A percentile compares a stretch with the other conserved stretches of the same genome.
phyloP scores from a whole-genome alignment of 2,797 vertebrate species.

The Echeneis naucrates region DNA sequence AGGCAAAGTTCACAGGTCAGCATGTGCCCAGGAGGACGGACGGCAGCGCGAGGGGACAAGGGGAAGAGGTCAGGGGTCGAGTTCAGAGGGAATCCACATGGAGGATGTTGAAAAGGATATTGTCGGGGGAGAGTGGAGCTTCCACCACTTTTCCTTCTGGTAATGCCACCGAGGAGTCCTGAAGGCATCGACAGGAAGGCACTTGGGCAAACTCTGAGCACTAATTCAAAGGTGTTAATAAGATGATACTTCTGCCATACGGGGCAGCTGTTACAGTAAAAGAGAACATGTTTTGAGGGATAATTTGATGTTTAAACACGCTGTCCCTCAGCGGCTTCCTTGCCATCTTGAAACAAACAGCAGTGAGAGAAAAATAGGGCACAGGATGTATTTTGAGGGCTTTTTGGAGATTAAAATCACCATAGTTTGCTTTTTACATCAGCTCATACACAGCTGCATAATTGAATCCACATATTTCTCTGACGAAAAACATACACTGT shows the following conservation, averaged over 20 bases:
- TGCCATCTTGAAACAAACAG: conserved; percentile 22
- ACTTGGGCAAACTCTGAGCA: conserved; percentile 4
- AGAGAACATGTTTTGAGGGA: conserved; percentile 23
- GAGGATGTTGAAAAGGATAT: conserved; percentile 74
- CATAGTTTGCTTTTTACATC: neutral
- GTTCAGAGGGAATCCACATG: conserved; percentile 78
- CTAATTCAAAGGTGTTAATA: conserved; percentile 53
- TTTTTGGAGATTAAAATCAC: conserved; percentile 23
- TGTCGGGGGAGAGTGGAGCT: conserved; percentile 59
- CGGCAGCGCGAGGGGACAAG: conserved; percentile 73
- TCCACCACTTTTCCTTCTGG: conserved; percentile 41
- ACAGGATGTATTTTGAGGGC: neutral
- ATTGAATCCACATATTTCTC: conserved; percentile 19
- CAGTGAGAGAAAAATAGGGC: conserved; percentile 28
- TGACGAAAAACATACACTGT: conserved; percentile 20
- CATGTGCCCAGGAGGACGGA: conserved; percentile 72
- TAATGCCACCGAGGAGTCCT: conserved; percentile 6
- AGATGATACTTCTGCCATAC: conserved; percentile 33
- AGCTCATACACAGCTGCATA: neutral
- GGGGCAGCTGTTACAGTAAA: conserved; percentile 33
- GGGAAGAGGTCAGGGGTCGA: conserved; percentile 75
- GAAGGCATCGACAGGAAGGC: conserved; percentile 13
- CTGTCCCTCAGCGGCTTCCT: conserved; percentile 5
- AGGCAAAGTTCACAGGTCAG: conserved; percentile 79
- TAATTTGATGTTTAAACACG: conserved; percentile 54